Evolutionary conservation across 1,140 invertebrate species (phyloP), one percentile per base, ranked within the genome.

Genomic region (Sinella curviseta): DNA sequence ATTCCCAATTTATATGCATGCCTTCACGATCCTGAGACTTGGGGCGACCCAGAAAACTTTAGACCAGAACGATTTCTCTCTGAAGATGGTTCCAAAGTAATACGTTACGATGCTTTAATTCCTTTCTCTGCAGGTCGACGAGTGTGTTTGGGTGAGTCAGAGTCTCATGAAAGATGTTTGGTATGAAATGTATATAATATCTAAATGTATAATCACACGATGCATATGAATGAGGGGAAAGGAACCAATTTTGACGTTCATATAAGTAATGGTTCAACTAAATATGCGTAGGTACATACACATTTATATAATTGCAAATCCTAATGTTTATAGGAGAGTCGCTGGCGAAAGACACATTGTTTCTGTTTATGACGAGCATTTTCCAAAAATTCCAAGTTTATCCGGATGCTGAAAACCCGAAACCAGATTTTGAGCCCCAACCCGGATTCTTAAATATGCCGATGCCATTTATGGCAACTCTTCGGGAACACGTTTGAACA

Each of bases 71-170:
- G 85, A 39, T 85, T 85, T 65, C 65, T 86, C 12, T 77, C 80
- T 28, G 16, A 60, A 17, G 77, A 82, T 30, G 79, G 79, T 4
- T 84, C 82, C 33, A 31, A 30, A 31, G 67, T 54, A 30, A 17
- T 83, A 0, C 74, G 80, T 30, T 14, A 84, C 36, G 79, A 83
- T 8, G 78, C 84, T 17, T 76, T 76, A 14, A 76, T 85, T 8
- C 75, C 82, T 0, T 82, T 83, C 31, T 84, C 82, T 88, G 76
- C 84, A 92, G 91, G 91, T 8, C 90, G 88, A 84, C 86, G 91
- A 85, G 88, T 89, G 55, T 92, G 91, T 80, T 81, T 90, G 0
- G 91, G 91, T 65, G 24, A 48, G 39, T 48, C 20, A 20, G 20
- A 48, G 20, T 12, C 20, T 48, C 20, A 48, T 48, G 39, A 48